A percentile compares a stretch with the other conserved stretches of the same genome.
Conservation (phyloP, 92 coral and sea anemone genomes). For the Paragorgia papillata region DNA sequence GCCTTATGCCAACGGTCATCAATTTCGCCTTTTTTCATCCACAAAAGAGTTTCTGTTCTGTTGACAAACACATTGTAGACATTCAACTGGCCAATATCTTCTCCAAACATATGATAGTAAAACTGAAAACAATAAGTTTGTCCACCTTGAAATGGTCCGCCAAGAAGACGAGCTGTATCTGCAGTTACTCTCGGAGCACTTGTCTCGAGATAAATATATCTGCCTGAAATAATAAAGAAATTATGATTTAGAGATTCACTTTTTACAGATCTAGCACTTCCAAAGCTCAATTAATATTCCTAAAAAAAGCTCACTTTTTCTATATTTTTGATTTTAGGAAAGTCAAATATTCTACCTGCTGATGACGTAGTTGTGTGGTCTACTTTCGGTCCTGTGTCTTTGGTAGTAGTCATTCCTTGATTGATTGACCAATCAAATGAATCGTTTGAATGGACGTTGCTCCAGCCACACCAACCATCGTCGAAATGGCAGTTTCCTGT, state of each 20-base stretch:
- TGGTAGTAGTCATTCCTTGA: constrained; percentile 76
- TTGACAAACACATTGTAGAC: background rate
- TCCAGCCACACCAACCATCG: constrained; percentile 65
- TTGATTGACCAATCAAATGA: constrained; percentile 62
- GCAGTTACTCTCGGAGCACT: constrained; percentile 3
- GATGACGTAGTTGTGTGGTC: constrained; percentile 68
- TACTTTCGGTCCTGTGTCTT: constrained; percentile 74
- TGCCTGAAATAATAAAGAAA: constrained; percentile 15
- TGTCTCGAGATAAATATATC: constrained; percentile 16
- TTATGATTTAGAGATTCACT: too few species aligned
- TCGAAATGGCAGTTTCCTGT: constrained; percentile 79
- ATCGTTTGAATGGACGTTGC: constrained; percentile 47
- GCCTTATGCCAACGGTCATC: constrained; percentile 10
- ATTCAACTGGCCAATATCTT: constrained; percentile 3
- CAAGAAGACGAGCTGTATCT: background rate
- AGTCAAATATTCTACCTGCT: background rate
- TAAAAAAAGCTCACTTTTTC: too few species aligned
- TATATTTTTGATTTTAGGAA: too few species aligned
- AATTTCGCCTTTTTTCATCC: background rate
- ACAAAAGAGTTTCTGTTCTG: background rate
- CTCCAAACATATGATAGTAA: constrained; percentile 25
- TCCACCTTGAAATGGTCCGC: constrained; percentile 1
- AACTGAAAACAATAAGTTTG: constrained; percentile 21
- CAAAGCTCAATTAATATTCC: too few species aligned
- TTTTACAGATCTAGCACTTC: too few species aligned